Evolutionary conservation across 2,888 invertebrate genomes (phyloP).

Genomic region (Griposia aprilina): DNA sequence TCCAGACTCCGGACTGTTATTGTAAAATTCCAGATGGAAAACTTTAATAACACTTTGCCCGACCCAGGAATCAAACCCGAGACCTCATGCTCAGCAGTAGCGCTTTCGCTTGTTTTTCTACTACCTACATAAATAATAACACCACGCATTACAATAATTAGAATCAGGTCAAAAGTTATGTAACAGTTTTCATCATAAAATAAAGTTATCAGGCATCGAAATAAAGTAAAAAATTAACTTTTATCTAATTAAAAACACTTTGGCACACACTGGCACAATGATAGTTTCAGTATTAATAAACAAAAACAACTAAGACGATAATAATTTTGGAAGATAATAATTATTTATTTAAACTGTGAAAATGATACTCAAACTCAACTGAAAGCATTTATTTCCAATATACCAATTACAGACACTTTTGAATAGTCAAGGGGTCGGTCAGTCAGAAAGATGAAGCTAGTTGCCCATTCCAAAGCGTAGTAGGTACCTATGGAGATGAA

Average conservation of each 20-base stretch:
- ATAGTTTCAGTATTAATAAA: slow-evolving; percentile 8
- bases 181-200: not conserved
- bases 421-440: too few relatives aligned
- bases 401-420: too few relatives aligned
- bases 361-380: too few relatives aligned
- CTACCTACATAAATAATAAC: not conserved
- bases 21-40: not conserved
- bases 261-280: slow-evolving; percentile 1
- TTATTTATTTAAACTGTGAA: not conserved
- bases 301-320: not conserved
- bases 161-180: not conserved
- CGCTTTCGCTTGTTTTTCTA: not conserved
- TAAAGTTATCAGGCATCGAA: not conserved
- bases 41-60: not conserved
- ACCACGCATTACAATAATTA: not conserved
- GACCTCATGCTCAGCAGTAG: not conserved
- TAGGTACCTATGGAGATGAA: too few relatives aligned
- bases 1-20: not conserved
- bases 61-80: not conserved
- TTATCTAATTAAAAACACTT: slow-evolving; percentile 12
- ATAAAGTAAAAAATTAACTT: not conserved
- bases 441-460: too few relatives aligned
- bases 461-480: too few relatives aligned
- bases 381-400: too few relatives aligned
- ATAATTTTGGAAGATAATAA: not conserved